A percentile compares a stretch with the other conserved stretches of the same genome.
Evolutionary conservation across 1,140 invertebrate species (phyloP).

Genomic region (Centruroides vittatus): DNA sequence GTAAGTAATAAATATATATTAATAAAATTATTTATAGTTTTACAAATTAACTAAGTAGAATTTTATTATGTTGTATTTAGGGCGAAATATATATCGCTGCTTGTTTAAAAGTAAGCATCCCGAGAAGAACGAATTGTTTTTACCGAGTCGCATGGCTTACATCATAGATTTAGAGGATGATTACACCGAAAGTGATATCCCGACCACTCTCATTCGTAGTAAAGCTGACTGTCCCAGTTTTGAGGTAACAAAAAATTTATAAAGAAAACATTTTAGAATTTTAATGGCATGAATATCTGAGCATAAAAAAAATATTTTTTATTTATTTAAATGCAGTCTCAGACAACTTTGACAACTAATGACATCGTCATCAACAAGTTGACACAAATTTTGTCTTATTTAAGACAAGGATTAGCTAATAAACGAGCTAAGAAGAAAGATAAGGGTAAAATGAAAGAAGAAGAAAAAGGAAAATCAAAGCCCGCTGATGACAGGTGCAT

Average conservation of each 20-base stretch:
- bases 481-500: constrained; percentile 41
- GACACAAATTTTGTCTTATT: constrained; percentile 89
- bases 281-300: too few relatives aligned
- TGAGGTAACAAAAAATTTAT: constrained; percentile 26
- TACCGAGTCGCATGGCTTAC: constrained; percentile 93
- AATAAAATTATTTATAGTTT: constrained; percentile 3
- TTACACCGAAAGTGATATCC: constrained; percentile 78
- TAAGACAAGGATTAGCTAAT: constrained; percentile 37
- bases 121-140: constrained; percentile 85
- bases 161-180: constrained; percentile 85
- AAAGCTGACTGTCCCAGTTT: constrained; percentile 80
- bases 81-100: constrained; percentile 33
- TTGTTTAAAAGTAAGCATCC: constrained; percentile 33
- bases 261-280: too few relatives aligned
- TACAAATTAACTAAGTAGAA: constrained; percentile 5
- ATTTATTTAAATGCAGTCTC: constrained; percentile 37
- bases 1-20: constrained; percentile 33
- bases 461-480: neutral
- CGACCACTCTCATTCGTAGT: constrained; percentile 86
- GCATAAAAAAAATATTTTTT: too few relatives aligned
- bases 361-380: constrained; percentile 94
- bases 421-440: constrained; percentile 20
- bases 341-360: constrained; percentile 75
- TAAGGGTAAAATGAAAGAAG: constrained; percentile 8
- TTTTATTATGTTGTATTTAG: neutral